These are phyloP conservation scores for Ischnura elegans DNA, from an alignment of 2,888 invertebrate genomes.

Conservation along the genomic window DNA sequence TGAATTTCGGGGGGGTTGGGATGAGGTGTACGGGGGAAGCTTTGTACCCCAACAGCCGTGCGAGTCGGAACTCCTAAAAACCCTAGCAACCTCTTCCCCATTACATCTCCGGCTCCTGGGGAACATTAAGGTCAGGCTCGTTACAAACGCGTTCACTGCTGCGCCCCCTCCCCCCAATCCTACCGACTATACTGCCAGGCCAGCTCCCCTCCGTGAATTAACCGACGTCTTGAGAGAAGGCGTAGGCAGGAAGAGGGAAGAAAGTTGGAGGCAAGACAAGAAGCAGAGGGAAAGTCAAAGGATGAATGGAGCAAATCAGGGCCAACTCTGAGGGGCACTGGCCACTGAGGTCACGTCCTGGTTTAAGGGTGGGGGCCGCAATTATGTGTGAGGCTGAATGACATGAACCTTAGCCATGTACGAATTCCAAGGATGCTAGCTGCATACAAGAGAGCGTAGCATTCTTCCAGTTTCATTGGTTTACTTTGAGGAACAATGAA, in stretches of 20 bases:
- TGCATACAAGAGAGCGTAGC: no score
- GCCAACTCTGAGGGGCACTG: slow-evolving; percentile 26
- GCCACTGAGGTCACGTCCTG: slow-evolving; percentile 41
- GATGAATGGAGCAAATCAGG: slow-evolving; percentile 59
- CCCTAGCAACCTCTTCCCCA: neutral
- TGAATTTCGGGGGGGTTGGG: no score
- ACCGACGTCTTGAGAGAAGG: neutral
- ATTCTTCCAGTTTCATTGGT: no score
- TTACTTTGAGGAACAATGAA: no score
- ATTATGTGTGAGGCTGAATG: no score
- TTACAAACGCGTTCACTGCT: neutral
- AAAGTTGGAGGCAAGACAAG: neutral
- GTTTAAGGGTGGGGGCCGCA: neutral
- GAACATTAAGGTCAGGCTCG: slow-evolving; percentile 15
- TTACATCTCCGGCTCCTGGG: neutral
- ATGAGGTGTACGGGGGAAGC: neutral
- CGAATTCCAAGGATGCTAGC: no score
- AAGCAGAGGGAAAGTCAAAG: neutral
- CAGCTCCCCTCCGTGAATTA: neutral
- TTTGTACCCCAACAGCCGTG: neutral
- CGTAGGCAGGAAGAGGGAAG: neutral
- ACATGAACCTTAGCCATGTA: no score
- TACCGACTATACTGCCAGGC: neutral
- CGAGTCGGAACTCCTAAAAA: neutral
- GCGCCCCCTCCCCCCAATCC: neutral